A percentile compares a stretch with the other conserved stretches of the same genome.
These are phyloP conservation scores for Enteromius paludinosus DNA, from an alignment of 2,797 vertebrate genomes.

Conservation along the genomic window DNA sequence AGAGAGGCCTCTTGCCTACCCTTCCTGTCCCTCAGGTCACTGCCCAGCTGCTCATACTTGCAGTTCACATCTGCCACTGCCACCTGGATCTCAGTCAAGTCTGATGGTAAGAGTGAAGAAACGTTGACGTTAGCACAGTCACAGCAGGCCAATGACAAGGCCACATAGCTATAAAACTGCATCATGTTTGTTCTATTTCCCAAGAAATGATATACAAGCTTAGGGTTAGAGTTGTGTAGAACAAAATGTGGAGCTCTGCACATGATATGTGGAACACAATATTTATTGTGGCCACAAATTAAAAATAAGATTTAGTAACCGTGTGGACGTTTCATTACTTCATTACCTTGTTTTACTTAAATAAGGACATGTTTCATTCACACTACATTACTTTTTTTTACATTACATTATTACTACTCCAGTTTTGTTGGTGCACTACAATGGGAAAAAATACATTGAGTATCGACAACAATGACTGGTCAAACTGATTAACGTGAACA, in stretches of 20 bases:
- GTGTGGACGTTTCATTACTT: background rate
- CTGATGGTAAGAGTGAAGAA: constrained; percentile 69
- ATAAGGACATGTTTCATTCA: background rate
- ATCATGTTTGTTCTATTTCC: constrained; percentile 6
- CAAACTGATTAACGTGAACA: background rate
- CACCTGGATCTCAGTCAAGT: constrained; percentile 95
- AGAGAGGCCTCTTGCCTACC: constrained; percentile 80
- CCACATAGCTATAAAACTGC: constrained; percentile 3
- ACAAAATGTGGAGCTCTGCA: background rate
- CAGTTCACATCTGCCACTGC: constrained; percentile 87
- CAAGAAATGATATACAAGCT: background rate
- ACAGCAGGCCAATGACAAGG: constrained; percentile 54
- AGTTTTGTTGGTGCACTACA: background rate
- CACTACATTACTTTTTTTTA: background rate
- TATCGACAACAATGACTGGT: background rate
- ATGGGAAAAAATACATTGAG: background rate
- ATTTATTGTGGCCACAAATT: background rate
- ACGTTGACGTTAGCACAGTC: background rate
- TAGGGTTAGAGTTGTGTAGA: background rate
- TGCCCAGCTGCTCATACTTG: constrained; percentile 85
- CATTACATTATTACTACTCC: background rate
- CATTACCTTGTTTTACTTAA: background rate
- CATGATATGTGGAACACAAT: background rate
- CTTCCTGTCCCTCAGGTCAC: constrained; percentile 77
- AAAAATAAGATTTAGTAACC: background rate